These are phyloP conservation scores for Ganaspis sp. DNA, from an alignment of 1,140 invertebrate genomes.

Conservation along the genomic window DNA sequence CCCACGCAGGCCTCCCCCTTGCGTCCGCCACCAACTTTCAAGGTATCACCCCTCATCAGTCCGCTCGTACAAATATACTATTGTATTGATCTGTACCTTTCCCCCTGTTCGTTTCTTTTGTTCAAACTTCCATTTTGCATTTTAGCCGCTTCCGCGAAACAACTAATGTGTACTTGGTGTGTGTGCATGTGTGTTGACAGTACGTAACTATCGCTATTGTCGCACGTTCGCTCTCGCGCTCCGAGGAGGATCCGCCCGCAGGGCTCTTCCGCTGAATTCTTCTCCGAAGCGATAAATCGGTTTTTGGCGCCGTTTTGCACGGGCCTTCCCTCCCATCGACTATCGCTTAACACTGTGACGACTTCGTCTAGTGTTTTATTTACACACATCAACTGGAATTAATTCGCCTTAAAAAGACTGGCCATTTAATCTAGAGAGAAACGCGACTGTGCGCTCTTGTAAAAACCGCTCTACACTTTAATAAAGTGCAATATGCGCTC, in stretches of 20 bases:
- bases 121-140: conserved; percentile 65
- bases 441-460: too few relatives aligned
- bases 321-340: conserved; percentile 9
- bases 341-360: conserved; percentile 25
- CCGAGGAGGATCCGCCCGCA: conserved; percentile 33
- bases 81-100: conserved; percentile 69
- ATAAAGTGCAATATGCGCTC: too few relatives aligned
- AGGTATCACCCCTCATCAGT: conserved; percentile 66
- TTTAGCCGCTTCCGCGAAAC: conserved; percentile 70
- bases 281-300: conserved; percentile 45
- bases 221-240: conserved; percentile 24
- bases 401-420: background rate
- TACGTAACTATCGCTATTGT: conserved; percentile 39
- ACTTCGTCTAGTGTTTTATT: conserved; percentile 18
- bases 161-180: conserved; percentile 61
- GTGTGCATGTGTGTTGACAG: conserved; percentile 21
- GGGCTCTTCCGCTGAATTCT: conserved; percentile 39
- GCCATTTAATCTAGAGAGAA: background rate
- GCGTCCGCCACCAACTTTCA: conserved; percentile 52
- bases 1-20: background rate
- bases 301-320: conserved; percentile 35
- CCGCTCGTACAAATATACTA: conserved; percentile 68
- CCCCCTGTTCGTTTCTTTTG: conserved; percentile 57
- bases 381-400: background rate
- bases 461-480: too few relatives aligned